Percentiles rank a stretch among this genome's conserved stretches.
Evolutionary conservation across 2,888 invertebrate species (phyloP).

Genomic region (Noctuana brunneofusca): DNA sequence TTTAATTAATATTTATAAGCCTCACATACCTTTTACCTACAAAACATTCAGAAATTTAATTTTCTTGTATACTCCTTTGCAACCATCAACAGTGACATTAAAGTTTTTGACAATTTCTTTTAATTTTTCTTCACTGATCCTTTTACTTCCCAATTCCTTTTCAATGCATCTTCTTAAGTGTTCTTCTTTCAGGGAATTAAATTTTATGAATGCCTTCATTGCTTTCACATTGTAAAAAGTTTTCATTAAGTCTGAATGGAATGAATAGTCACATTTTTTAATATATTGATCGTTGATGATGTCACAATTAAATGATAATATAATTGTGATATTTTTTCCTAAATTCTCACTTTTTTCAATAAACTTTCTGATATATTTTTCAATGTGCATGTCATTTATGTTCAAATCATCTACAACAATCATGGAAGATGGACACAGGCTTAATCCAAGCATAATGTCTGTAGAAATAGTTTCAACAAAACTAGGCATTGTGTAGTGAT

Average conservation of each 20-base stretch:
- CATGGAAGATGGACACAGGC: slow-evolving; percentile 60
- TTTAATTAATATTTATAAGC: slow-evolving; percentile 26
- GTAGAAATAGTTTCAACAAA: slow-evolving; percentile 58
- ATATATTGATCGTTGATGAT: slow-evolving; percentile 47
- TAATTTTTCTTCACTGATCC: slow-evolving; percentile 46
- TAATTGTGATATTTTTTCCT: slow-evolving; percentile 58
- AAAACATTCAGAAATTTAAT: slow-evolving; percentile 59
- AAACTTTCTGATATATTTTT: slow-evolving; percentile 51
- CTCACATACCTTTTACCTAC: slow-evolving; percentile 40
- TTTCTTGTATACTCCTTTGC: slow-evolving; percentile 74
- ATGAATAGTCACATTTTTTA: slow-evolving; percentile 55
- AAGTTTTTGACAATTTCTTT: slow-evolving; percentile 61
- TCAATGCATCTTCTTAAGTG: slow-evolving; percentile 65
- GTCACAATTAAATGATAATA: slow-evolving; percentile 69
- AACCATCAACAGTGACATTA: slow-evolving; percentile 69
- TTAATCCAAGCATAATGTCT: slow-evolving; percentile 63
- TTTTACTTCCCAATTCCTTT: slow-evolving; percentile 52
- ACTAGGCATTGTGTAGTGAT: slow-evolving; percentile 71
- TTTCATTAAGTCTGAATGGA: slow-evolving; percentile 48
- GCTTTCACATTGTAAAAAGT: slow-evolving; percentile 52
- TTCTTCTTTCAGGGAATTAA: slow-evolving; percentile 55
- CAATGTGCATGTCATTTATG: slow-evolving; percentile 50
- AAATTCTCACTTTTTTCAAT: slow-evolving; percentile 59
- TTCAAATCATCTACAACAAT: slow-evolving; percentile 68
- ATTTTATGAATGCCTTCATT: slow-evolving; percentile 58